These are phyloP conservation scores for Pinna nobilis DNA, from an alignment of 1,140 invertebrate species.

Conservation along the genomic window DNA sequence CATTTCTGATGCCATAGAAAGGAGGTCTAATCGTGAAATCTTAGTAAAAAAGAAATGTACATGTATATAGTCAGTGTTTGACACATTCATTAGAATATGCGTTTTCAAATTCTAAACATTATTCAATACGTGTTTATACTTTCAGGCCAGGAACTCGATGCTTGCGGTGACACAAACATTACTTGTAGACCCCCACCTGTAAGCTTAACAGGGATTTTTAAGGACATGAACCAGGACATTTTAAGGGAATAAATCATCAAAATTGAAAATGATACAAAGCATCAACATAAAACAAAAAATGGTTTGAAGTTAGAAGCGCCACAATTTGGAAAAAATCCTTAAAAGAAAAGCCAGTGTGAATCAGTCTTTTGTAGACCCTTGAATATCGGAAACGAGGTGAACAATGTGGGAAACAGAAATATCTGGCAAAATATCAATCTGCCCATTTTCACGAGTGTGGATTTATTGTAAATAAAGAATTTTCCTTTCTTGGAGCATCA, in stretches of 20 bases:
- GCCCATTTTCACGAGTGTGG: conserved; percentile 36
- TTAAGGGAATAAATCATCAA: not conserved
- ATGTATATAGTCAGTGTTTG: no score
- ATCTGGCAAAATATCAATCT: not conserved
- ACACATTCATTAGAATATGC: no score
- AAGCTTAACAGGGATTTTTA: not conserved
- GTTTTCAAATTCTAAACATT: not conserved
- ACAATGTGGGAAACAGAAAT: conserved; percentile 31
- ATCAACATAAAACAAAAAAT: not conserved
- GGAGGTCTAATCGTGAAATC: conserved; percentile 18
- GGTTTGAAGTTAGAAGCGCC: conserved; percentile 23
- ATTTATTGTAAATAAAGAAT: conserved; percentile 18
- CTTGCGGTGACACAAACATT: conserved; percentile 30
- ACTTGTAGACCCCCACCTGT: conserved; percentile 6
- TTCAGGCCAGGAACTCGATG: conserved; percentile 32
- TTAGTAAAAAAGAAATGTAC: conserved; percentile 5
- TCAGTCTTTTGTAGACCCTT: conserved; percentile 20
- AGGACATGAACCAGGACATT: not conserved
- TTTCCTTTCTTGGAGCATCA: conserved; percentile 16
- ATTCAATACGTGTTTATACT: not conserved
- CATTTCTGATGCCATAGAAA: conserved; percentile 9
- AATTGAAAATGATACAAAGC: conserved; percentile 23
- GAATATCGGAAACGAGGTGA: conserved; percentile 41
- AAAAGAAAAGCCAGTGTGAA: conserved; percentile 23
- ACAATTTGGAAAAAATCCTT: conserved; percentile 28